phyloP scores from a whole-genome alignment of 2,888 invertebrate genomes.

The Scaptomyza polygonia region DNA sequence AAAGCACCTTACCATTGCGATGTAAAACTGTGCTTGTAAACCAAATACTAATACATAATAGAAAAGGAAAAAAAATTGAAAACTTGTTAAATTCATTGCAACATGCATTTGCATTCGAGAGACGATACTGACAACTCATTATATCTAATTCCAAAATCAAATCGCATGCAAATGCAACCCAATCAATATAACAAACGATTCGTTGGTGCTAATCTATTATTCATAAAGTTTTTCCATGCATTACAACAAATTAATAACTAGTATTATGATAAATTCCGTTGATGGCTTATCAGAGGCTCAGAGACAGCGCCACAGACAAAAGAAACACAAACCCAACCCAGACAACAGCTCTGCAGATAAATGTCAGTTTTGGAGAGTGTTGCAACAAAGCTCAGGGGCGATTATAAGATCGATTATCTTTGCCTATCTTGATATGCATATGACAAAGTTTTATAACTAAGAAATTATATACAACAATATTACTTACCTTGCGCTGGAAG shows the following conservation, averaged over 20 bases:
- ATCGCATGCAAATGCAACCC: constrained; percentile 43
- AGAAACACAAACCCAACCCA: constrained; percentile 1
- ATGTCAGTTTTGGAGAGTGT: constrained; percentile 21
- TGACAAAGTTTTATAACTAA: not conserved
- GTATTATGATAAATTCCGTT: constrained; percentile 26
- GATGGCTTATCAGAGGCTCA: not conserved
- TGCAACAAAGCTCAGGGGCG: constrained; percentile 29
- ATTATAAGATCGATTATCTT: not conserved
- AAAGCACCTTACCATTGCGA: not conserved
- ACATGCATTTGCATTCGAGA: constrained; percentile 12
- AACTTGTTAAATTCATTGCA: constrained; percentile 63
- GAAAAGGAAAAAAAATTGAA: constrained; percentile 37
- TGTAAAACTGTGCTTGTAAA: constrained; percentile 24
- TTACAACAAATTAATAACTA: constrained; percentile 40
- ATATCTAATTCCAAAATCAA: constrained; percentile 16
- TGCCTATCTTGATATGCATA: not conserved
- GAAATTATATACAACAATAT: not conserved
- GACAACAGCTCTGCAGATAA: constrained; percentile 3
- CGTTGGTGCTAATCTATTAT: constrained; percentile 39
- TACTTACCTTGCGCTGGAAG: constrained; percentile 6
- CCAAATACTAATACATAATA: constrained; percentile 38
- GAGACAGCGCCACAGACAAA: constrained; percentile 7
- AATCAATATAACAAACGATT: constrained; percentile 11
- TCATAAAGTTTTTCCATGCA: constrained; percentile 27
- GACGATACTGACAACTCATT: constrained; percentile 23